phyloP scores from a whole-genome alignment of 2,113 vertebrate species.

The Halcyon senegalensis region DNA sequence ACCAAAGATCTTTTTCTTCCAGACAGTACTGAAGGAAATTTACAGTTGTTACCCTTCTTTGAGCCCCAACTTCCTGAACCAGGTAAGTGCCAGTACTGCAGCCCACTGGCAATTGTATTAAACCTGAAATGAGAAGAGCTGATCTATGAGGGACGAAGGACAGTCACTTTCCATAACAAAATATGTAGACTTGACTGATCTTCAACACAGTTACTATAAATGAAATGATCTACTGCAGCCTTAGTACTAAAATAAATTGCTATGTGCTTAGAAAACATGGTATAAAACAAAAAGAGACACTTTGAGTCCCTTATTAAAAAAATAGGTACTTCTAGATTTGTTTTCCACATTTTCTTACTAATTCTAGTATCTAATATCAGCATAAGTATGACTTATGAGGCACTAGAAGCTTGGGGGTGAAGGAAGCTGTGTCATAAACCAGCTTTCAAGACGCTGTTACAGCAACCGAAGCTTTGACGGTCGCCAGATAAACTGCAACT shows the following conservation, averaged over 20 bases:
- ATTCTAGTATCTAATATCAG: not conserved
- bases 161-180: not conserved
- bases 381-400: not conserved
- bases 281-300: not conserved
- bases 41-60: not conserved
- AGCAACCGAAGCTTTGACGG: not conserved
- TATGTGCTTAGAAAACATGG: not conserved
- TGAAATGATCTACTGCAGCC: not conserved
- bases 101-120: not conserved
- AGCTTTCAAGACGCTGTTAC: not conserved
- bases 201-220: not conserved
- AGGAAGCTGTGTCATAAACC: fast-evolving
- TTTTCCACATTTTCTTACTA: not conserved
- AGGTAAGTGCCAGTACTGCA: not conserved
- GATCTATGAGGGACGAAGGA: not conserved
- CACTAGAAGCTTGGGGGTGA: not conserved
- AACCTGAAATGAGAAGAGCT: not conserved
- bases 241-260: not conserved
- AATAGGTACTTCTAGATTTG: not conserved
- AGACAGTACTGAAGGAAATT: not conserved
- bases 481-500: not conserved
- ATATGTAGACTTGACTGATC: not conserved
- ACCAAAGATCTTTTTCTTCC: not conserved
- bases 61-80: not conserved
- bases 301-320: not conserved